phyloP scores from a whole-genome alignment of 2,888 invertebrate genomes.

The Vanessa cardui region DNA sequence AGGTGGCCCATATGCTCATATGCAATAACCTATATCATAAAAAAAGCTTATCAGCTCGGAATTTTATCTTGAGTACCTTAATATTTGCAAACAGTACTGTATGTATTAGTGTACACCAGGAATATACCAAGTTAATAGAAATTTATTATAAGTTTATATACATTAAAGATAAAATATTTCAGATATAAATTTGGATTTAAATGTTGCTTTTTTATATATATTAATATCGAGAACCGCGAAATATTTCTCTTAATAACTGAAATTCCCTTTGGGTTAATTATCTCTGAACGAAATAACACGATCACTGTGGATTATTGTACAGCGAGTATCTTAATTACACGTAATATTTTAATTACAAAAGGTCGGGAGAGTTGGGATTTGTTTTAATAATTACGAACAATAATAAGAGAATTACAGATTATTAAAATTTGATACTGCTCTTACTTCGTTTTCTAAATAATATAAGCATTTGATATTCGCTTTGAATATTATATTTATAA shows the following conservation, averaged over 20 bases:
- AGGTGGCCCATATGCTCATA: too few species aligned
- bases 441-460: constrained; percentile 15
- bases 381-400: constrained; percentile 41
- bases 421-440: constrained; percentile 29
- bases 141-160: too few species aligned
- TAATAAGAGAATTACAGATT: constrained; percentile 38
- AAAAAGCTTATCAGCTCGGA: too few species aligned
- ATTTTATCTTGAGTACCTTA: too few species aligned
- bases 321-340: constrained; percentile 37
- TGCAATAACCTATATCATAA: too few species aligned
- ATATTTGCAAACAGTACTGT: too few species aligned
- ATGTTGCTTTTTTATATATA: constrained; percentile 1
- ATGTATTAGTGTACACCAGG: too few species aligned
- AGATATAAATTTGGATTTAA: not conserved
- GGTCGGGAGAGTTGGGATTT: constrained; percentile 36
- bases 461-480: not conserved
- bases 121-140: too few species aligned
- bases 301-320: constrained; percentile 35
- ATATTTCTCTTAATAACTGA: constrained; percentile 12
- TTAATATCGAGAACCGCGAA: constrained; percentile 11
- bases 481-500: not conserved
- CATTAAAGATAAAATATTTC: too few species aligned
- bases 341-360: constrained; percentile 42
- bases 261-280: constrained; percentile 16
- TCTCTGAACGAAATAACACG: constrained; percentile 18